Base-by-base conservation (phyloP, 2,797 vertebrate species). In the Tiaroga cobitis region DNA sequence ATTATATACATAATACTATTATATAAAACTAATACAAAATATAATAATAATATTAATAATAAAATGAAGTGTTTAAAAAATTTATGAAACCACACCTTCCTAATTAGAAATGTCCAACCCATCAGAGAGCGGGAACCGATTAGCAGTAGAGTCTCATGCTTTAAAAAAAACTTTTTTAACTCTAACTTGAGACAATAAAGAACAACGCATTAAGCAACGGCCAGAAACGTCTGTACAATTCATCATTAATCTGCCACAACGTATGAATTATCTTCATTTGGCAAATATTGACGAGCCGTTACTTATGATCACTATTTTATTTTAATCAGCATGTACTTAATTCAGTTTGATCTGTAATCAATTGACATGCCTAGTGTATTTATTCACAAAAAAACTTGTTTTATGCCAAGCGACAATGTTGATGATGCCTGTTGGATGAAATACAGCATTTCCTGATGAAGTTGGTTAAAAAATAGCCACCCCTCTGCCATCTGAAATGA, bases 351-450 rank as follows among this genome's bases (percentile, higher is more conserved):
- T 41, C 76, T 78, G 11, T 26, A 61, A 41, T 63, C 59, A 79
- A 65, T 21, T 61, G 37, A 63, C 56, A 65, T 37, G 3, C 13
- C 56, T 41, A 19, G 37, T 26, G 56, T n/a, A 24, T 78, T 78
- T 37, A 37, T 74, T 67, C 46, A 5, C 24, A 49, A 51, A 19
- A n/a, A 56, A 16, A 61, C 5, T 26, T 39, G 15, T 83, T 68
- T 51, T 19, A 77, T 54, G 24, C 34, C 73, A 65, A 51, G 43
- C 26, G 63, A 54, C 21, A 11, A 39, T 63, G 10, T 32, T 43
- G 39, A 86, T 87, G 87, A 80, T 89, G 85, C 82, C 81, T 90
- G 86, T 90, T 89, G 78, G 85, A 90, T 79, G 85, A 63, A 13
- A 80, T 86, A 86, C 82, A 49, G 76, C 51, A 84, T 86, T 88